These are phyloP conservation scores for Cancer borealis DNA, from an alignment of 2,888 invertebrate genomes.

Conservation along the genomic window DNA sequence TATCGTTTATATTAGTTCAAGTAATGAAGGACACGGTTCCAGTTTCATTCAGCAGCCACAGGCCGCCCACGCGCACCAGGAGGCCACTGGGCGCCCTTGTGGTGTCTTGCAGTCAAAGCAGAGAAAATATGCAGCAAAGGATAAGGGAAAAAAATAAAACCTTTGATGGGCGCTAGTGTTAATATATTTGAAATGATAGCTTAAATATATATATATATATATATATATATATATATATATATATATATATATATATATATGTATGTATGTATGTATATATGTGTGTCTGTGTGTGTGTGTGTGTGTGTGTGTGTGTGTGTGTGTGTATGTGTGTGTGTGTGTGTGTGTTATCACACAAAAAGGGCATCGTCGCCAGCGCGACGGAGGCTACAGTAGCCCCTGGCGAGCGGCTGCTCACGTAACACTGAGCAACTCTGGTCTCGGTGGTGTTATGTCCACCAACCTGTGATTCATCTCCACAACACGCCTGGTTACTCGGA, in stretches of 20 bases:
- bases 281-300: too few species aligned
- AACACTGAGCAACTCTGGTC: slow-evolving; percentile 67
- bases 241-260: slow-evolving; percentile 55
- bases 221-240: slow-evolving; percentile 45
- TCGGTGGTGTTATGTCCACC: slow-evolving; percentile 62
- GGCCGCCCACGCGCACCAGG: background rate
- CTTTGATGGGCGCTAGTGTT: background rate
- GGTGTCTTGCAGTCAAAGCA: background rate
- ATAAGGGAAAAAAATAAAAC: background rate
- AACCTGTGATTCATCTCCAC: slow-evolving; percentile 26
- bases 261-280: slow-evolving; percentile 45
- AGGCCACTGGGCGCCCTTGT: background rate
- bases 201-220: slow-evolving; percentile 38
- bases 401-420: slow-evolving; percentile 62
- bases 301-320: background rate
- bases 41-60: background rate
- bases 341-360: background rate
- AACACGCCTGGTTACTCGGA: background rate
- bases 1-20: background rate
- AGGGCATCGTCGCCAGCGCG: background rate
- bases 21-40: background rate
- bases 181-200: background rate
- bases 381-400: slow-evolving; percentile 44
- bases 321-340: background rate
- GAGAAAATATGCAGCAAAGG: background rate